Base-by-base conservation (phyloP, 2,888 invertebrate species). In the Mesopsocus fuscifrons region DNA sequence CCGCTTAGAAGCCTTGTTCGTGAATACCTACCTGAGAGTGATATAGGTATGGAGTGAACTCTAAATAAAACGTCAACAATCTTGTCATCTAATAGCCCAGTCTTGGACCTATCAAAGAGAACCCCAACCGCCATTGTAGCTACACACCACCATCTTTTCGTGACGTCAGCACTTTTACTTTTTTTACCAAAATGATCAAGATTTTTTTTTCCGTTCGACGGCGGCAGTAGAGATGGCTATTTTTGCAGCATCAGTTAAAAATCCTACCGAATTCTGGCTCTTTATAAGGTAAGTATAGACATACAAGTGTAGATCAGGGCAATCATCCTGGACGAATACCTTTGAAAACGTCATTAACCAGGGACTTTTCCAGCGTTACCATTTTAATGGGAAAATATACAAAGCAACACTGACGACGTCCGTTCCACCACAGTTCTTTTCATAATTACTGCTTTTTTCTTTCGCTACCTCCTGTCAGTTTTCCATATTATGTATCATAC, bases 121-220 rank as follows among this genome's bases (percentile, higher is more conserved):
- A n/a, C n/a, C n/a, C 26, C 6, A 11, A 11, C 11, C 26, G 26
- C 26, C 26, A 26, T 26, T 26, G 26, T 26, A 26, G 11, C n/a
- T n/a, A n/a, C n/a, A n/a, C n/a, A n/a, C 26, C 6, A 26, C 38
- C 38, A 38, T 38, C 13, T 38, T 38, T 18, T 18, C n/a, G 20
- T 38, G 38, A 38, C 38, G 38, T 38, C 17, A 18, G 38, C 38
- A 38, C 38, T 38, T 38, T 38, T 38, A 38, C 38, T 38, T 38
- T 38, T n/a, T 26, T 26, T 38, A 17, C 17, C 38, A 38, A 38
- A 38, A 38, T 38, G 20, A 38, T 38, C 18, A 38, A 21, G 17
- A 38, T 38, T 38, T 38, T 38, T 34, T 34, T 34, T 20, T 38
- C 26, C 26, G 26, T 38, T 38, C 15, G 15, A 38, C 15, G 21